Evolutionary conservation across 1,140 invertebrate species (phyloP), one percentile per base, ranked within the genome.

Genomic region (Homarus americanus): DNA sequence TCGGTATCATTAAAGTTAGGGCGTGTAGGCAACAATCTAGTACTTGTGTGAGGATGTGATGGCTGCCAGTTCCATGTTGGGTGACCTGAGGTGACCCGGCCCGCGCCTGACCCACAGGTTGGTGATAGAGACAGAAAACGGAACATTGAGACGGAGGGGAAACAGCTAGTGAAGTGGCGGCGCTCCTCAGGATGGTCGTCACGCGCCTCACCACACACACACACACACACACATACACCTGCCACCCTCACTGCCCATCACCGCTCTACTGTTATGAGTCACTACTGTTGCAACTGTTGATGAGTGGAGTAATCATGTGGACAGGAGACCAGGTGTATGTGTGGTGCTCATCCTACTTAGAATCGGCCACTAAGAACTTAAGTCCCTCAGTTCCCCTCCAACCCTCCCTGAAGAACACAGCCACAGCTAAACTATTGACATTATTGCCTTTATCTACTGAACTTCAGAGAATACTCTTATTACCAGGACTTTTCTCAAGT

Each of bases 371-470:
- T n/a, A n/a, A n/a, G n/a, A n/a, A n/a, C n/a, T n/a, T n/a, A n/a
- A n/a, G n/a, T n/a, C n/a, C n/a, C n/a, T n/a, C n/a, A n/a, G n/a
- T n/a, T n/a, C n/a, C n/a, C n/a, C n/a, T n/a, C n/a, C n/a, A n/a
- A n/a, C n/a, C 15, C 12, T 20, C 58, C 12, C n/a, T 20, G n/a
- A 28, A 12, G n/a, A 28, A 32, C n/a, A n/a, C 63, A 7, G 63
- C 63, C 63, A 7, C 4, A 12, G n/a, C 63, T 69, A 32, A 69
- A 38, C 82, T 83, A 69, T 83, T 34, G 34, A 69, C 82, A 83
- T 69, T 83, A 83, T 72, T 83, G 63, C 58, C 53, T 69, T 83
- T 69, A 82, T 36, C 80, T 82, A 83, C 53, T 83, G 38, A 66
- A 40, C 32, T 15, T 44, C 40, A 32, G 49, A 36, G 36, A 69